These are phyloP conservation scores for Leptinotarsa tumamoca DNA, from an alignment of 2,888 invertebrate species.

Conservation along the genomic window DNA sequence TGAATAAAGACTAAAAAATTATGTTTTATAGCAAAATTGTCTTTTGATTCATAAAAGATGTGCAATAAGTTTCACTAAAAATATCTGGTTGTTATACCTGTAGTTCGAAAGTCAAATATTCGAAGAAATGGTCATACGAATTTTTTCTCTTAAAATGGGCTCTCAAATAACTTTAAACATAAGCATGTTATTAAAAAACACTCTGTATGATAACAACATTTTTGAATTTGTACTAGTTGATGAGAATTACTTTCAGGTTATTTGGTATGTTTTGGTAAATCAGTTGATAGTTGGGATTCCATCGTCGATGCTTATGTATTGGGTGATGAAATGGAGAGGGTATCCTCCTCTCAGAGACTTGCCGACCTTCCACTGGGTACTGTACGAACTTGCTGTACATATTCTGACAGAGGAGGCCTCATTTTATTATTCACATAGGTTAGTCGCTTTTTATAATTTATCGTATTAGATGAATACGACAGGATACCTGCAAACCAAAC, in stretches of 20 bases:
- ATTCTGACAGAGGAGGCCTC: conserved; percentile 83
- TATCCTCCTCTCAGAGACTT: conserved; percentile 75
- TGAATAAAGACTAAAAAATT: too few relatives aligned
- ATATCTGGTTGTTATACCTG: too few relatives aligned
- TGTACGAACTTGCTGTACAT: conserved; percentile 79
- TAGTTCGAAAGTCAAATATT: too few relatives aligned
- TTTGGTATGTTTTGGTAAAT: conserved; percentile 79
- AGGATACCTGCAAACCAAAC: too few relatives aligned
- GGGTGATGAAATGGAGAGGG: conserved; percentile 76
- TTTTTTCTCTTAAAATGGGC: too few relatives aligned
- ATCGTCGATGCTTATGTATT: conserved; percentile 72
- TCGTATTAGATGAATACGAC: too few relatives aligned
- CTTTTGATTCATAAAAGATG: too few relatives aligned
- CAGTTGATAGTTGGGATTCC: conserved; percentile 79
- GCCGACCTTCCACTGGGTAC: conserved; percentile 83
- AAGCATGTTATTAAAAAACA: not conserved
- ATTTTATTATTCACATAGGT: conserved; percentile 89
- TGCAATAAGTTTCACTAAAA: too few relatives aligned
- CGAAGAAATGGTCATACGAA: too few relatives aligned
- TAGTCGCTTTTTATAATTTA: conserved; percentile 37
- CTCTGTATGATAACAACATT: not conserved
- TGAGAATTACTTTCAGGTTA: conserved; percentile 67
- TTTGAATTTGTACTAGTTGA: too few relatives aligned
- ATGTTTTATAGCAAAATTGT: too few relatives aligned
- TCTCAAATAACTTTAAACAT: too few relatives aligned